These are phyloP conservation scores for Aporophyla lueneburgensis DNA, from an alignment of 2,888 invertebrate species.

Conservation along the genomic window DNA sequence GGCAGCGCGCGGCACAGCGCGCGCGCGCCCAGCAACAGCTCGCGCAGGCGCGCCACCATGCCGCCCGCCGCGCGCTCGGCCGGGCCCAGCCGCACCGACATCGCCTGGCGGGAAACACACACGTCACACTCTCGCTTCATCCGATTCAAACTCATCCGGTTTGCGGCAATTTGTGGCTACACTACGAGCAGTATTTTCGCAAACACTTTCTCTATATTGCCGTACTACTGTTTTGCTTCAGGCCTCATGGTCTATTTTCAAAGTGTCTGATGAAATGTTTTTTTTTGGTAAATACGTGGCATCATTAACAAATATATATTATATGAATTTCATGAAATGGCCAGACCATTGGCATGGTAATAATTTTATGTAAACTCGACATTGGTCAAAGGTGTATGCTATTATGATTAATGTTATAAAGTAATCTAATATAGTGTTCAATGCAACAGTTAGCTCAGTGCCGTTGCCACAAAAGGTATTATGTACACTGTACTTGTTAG, in stretches of 20 bases:
- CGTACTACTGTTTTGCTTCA: neutral
- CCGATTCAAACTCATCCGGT: neutral
- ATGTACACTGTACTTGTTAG: neutral
- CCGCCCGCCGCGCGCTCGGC: conserved; percentile 88
- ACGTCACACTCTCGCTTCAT: too few relatives aligned
- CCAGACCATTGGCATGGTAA: too few relatives aligned
- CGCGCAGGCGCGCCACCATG: conserved; percentile 91
- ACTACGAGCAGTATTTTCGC: neutral
- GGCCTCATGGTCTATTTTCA: neutral
- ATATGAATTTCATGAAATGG: too few relatives aligned
- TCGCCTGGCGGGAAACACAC: conserved; percentile 80
- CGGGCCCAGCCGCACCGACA: conserved; percentile 90
- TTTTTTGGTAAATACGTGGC: too few relatives aligned
- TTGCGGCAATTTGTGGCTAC: neutral
- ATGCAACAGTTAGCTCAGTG: neutral
- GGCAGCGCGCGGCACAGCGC: conserved; percentile 86
- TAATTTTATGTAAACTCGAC: neutral
- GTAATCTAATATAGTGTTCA: neutral
- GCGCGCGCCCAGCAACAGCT: conserved; percentile 89
- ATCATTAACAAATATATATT: too few relatives aligned
- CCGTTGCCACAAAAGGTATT: neutral
- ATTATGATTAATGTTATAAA: neutral
- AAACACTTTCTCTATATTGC: neutral
- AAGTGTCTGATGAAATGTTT: neutral
- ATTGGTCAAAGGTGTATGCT: neutral